Evolutionary conservation across 1,140 invertebrate genomes (phyloP).

Genomic region (Octopus sinensis): DNA sequence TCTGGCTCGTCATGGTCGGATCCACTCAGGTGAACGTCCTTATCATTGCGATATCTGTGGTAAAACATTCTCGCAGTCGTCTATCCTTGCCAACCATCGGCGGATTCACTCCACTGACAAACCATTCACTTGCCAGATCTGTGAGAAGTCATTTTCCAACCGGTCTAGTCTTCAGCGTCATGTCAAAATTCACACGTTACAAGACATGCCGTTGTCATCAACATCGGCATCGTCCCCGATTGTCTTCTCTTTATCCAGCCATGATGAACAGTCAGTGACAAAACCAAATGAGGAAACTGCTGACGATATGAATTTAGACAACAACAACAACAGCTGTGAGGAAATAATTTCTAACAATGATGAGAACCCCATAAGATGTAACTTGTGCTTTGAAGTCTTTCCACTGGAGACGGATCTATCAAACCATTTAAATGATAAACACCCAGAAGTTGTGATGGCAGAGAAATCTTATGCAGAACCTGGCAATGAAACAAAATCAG

Average conservation of each 20-base stretch:
- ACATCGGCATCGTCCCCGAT: not conserved
- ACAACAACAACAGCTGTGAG: not conserved
- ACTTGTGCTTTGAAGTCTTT: not conserved
- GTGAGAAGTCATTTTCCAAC: slow-evolving; percentile 54
- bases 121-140: slow-evolving; percentile 80
- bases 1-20: not conserved
- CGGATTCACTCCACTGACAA: slow-evolving; percentile 71
- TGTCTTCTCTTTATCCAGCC: not conserved
- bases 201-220: not conserved
- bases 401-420: not conserved
- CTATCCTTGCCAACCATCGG: slow-evolving; percentile 34
- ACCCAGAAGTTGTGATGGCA: not conserved
- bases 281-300: not conserved
- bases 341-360: not conserved
- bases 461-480: not conserved
- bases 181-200: not conserved
- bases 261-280: not conserved
- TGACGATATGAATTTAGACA: not conserved
- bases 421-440: not conserved
- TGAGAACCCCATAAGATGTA: not conserved
- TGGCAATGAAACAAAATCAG: not conserved
- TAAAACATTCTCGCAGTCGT: slow-evolving; percentile 31
- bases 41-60: slow-evolving; percentile 26
- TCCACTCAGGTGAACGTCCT: slow-evolving; percentile 22
- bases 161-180: slow-evolving; percentile 15